A percentile compares a stretch with the other conserved stretches of the same genome.
phyloP scores from a whole-genome alignment of 2,113 vertebrate species.

The Macroglossus sobrinus region DNA sequence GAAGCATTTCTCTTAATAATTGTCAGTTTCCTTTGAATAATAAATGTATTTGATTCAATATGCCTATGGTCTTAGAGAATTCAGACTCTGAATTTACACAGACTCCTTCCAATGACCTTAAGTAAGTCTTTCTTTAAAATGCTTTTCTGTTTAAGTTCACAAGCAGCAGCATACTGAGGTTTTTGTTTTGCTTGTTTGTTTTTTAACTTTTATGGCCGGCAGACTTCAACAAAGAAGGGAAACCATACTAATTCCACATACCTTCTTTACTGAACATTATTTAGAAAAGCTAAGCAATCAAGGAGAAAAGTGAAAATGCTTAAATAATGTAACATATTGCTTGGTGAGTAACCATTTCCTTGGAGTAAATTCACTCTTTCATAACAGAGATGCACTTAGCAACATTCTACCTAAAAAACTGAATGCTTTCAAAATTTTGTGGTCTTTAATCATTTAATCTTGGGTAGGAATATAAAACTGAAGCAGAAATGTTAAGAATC shows the following conservation, averaged over 20 bases:
- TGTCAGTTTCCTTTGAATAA: slow-evolving; percentile 31
- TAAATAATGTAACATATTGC: slow-evolving; percentile 6
- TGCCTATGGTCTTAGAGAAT: slow-evolving; percentile 27
- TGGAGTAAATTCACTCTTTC: slow-evolving; percentile 2
- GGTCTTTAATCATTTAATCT: neutral
- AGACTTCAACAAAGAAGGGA: slow-evolving; percentile 38
- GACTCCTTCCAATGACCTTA: slow-evolving; percentile 23
- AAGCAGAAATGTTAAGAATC: slow-evolving; percentile 7
- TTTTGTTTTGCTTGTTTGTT: too few species aligned
- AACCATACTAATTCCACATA: neutral
- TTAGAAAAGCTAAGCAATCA: slow-evolving; percentile 37
- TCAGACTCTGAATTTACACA: slow-evolving; percentile 11
- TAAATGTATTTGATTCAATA: slow-evolving; percentile 18
- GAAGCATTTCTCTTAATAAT: neutral
- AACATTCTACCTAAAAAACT: neutral
- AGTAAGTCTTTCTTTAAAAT: slow-evolving; percentile 30
- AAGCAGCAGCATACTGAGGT: neutral
- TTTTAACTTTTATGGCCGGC: slow-evolving; percentile 24
- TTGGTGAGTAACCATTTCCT: neutral
- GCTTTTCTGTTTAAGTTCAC: neutral
- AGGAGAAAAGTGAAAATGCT: slow-evolving; percentile 10
- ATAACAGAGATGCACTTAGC: neutral
- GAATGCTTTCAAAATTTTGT: neutral
- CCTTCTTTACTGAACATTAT: neutral
- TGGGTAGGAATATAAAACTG: neutral